Conservation (phyloP, 2,888 invertebrate species). For the Automeris io region DNA sequence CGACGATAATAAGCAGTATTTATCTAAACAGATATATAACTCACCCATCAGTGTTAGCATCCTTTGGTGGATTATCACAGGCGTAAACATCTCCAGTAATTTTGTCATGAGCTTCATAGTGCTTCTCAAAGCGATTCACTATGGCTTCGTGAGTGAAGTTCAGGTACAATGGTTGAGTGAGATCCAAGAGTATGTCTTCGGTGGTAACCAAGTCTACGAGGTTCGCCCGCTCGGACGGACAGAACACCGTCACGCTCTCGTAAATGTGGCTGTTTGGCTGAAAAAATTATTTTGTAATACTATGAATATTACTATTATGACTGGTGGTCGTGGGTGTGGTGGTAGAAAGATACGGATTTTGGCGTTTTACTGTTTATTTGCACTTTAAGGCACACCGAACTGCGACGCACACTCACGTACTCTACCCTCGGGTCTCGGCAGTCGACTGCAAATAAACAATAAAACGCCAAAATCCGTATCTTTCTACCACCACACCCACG, state of each 20-base stretch:
- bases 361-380: too few species aligned
- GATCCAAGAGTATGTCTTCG: constrained; percentile 87
- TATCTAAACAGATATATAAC: constrained; percentile 28
- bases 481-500: too few species aligned
- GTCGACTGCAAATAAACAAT: too few species aligned
- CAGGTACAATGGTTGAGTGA: constrained; percentile 88
- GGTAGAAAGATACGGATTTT: too few species aligned
- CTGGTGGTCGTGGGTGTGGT: too few species aligned
- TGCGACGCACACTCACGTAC: too few species aligned
- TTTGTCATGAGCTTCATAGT: constrained; percentile 84
- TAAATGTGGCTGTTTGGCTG: constrained; percentile 88
- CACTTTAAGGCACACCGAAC: too few species aligned
- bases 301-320: too few species aligned
- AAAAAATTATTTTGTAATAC: too few species aligned
- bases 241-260: constrained; percentile 91
- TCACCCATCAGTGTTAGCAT: constrained; percentile 78
- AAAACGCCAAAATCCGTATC: too few species aligned
- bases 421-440: too few species aligned
- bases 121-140: constrained; percentile 83
- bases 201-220: constrained; percentile 83
- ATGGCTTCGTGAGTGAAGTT: constrained; percentile 91
- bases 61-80: constrained; percentile 80
- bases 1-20: too few species aligned
- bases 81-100: constrained; percentile 89
- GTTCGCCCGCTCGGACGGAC: constrained; percentile 86